These are phyloP conservation scores for Regulus satrapa DNA, from an alignment of 2,113 vertebrate species.

Conservation along the genomic window DNA sequence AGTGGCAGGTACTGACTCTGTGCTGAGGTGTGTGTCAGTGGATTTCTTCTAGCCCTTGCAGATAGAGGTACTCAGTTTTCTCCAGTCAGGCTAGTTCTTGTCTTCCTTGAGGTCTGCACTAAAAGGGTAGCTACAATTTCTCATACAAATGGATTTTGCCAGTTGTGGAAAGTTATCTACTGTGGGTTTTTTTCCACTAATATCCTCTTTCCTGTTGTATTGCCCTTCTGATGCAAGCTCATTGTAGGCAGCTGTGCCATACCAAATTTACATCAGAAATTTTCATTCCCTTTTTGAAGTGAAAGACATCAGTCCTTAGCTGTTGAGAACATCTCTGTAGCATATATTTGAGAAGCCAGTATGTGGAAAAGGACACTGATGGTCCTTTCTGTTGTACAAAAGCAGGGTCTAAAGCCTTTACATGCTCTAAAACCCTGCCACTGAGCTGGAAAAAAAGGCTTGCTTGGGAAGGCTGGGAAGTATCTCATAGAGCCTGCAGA, in stretches of 20 bases:
- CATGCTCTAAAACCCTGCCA: not conserved
- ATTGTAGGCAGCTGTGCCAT: not conserved
- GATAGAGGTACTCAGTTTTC: not conserved
- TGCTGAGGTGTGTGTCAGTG: not conserved
- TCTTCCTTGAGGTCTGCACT: not conserved
- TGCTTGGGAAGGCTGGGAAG: not conserved
- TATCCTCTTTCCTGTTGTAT: not conserved
- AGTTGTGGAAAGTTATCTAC: not conserved
- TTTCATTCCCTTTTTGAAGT: not conserved
- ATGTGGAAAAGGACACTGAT: not conserved
- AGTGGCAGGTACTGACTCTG: not conserved
- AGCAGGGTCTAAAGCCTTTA: not conserved
- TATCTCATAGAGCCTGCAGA: not conserved
- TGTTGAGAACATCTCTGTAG: not conserved
- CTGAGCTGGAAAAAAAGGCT: not conserved
- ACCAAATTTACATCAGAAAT: not conserved
- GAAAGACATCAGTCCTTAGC: not conserved
- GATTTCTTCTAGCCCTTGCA: not conserved
- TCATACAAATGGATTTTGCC: not conserved
- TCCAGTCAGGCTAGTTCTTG: not conserved
- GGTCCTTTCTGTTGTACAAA: not conserved
- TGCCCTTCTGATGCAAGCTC: not conserved
- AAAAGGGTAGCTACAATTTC: not conserved
- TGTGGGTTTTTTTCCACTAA: not conserved
- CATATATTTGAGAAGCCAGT: not conserved